Percentiles rank a stretch among this genome's conserved stretches.
Evolutionary conservation across 2,888 invertebrate genomes (phyloP).

Genomic region (Hedya salicella): DNA sequence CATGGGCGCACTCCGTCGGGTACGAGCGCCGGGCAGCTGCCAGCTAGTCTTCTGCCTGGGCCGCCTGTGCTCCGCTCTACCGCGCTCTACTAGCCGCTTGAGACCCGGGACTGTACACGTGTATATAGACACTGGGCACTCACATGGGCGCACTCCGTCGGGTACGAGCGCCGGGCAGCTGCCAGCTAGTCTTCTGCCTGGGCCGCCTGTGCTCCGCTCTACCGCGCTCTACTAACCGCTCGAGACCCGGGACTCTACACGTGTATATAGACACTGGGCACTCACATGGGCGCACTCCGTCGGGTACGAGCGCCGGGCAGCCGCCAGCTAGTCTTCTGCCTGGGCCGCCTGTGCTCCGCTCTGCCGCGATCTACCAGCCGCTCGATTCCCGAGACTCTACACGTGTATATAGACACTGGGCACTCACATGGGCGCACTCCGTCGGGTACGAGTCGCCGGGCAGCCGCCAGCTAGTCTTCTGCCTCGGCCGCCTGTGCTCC

Average conservation of each 20-base stretch:
- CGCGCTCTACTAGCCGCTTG: constrained; percentile 41
- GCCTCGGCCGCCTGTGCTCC: constrained; percentile 35
- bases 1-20: constrained; percentile 53
- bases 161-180: constrained; percentile 47
- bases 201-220: constrained; percentile 36
- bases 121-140: too few relatives aligned
- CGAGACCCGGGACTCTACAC: too few relatives aligned
- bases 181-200: constrained; percentile 42
- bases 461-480: constrained; percentile 43
- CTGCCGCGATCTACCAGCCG: constrained; percentile 33
- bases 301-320: constrained; percentile 49
- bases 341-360: constrained; percentile 35
- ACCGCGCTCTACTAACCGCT: constrained; percentile 39
- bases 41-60: constrained; percentile 39
- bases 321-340: constrained; percentile 42
- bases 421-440: constrained; percentile 54
- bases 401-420: too few relatives aligned
- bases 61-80: constrained; percentile 35
- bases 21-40: constrained; percentile 46
- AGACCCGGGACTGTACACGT: too few relatives aligned
- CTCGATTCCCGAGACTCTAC: too few relatives aligned
- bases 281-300: constrained; percentile 53
- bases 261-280: too few relatives aligned
- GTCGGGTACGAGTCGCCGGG: constrained; percentile 49
- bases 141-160: constrained; percentile 53